Conservation (phyloP, 2,888 invertebrate species). For the Temnothorax rugatulus region DNA sequence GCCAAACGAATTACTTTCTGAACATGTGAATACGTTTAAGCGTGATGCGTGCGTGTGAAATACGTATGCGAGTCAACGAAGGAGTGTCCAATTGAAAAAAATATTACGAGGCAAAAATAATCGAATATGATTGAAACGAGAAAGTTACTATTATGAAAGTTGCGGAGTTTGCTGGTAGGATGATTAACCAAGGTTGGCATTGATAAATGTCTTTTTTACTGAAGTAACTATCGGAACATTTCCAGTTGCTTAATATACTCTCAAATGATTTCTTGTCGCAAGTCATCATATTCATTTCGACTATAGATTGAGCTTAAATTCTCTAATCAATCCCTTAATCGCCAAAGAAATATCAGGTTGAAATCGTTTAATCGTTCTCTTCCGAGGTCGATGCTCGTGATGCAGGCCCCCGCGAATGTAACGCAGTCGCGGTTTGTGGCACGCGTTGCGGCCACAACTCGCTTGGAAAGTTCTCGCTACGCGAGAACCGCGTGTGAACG, state of each 20-base stretch:
- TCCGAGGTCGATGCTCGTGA: neutral
- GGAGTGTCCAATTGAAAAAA: neutral
- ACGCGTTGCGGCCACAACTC: slow-evolving; percentile 51
- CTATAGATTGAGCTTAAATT: neutral
- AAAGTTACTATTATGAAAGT: neutral
- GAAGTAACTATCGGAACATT: neutral
- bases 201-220: neutral
- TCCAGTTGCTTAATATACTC: neutral
- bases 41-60: neutral
- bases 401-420: slow-evolving; percentile 10
- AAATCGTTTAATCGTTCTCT: neutral
- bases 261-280: neutral
- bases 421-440: slow-evolving; percentile 47
- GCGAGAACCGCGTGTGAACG: slow-evolving; percentile 43
- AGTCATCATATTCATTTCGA: neutral
- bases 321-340: neutral
- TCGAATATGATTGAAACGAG: neutral
- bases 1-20: slow-evolving; percentile 39
- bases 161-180: neutral
- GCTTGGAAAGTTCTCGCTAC: slow-evolving; percentile 58
- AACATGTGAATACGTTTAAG: slow-evolving; percentile 9
- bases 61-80: neutral
- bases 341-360: neutral
- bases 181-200: neutral
- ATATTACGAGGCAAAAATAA: neutral